Percentiles rank a stretch among this genome's conserved stretches.
Conservation (phyloP, 2,888 invertebrate genomes). For the Epinotia demarniana region DNA sequence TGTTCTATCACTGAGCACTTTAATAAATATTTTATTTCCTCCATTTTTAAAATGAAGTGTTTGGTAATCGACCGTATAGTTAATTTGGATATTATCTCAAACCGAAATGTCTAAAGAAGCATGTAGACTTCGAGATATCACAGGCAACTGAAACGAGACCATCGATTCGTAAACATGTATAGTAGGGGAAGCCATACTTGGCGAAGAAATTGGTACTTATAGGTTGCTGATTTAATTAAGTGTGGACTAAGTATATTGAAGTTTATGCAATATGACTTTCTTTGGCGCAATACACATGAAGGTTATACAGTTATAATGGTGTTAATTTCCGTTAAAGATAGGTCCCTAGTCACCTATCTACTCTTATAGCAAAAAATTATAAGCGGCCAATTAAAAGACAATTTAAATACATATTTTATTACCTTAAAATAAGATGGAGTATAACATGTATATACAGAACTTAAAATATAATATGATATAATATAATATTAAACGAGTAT, state of each 20-base stretch:
- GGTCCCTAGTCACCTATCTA: no score
- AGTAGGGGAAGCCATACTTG: conserved; percentile 46
- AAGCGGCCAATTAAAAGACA: no score
- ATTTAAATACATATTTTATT: no score
- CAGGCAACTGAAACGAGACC: conserved; percentile 25
- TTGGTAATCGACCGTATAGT: not conserved
- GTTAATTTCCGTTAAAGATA: no score
- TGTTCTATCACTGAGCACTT: conserved; percentile 50
- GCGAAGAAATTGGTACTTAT: conserved; percentile 30
- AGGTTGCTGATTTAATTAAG: conserved; percentile 42
- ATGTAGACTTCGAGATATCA: not conserved
- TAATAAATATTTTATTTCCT: conserved; percentile 47
- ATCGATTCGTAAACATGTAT: conserved; percentile 35
- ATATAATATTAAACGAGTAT: not conserved
- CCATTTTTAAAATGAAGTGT: conserved; percentile 45
- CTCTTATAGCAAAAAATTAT: no score
- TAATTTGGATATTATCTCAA: no score
- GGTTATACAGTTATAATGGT: no score
- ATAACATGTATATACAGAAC: not conserved
- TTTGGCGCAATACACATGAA: not conserved
- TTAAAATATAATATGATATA: no score
- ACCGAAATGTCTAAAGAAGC: not conserved
- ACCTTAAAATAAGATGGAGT: no score
- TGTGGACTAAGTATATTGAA: not conserved
- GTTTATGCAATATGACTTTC: not conserved